Evolutionary conservation across 2,888 invertebrate genomes (phyloP), one percentile per base, ranked within the genome.

Genomic region (Aethes cnicana): DNA sequence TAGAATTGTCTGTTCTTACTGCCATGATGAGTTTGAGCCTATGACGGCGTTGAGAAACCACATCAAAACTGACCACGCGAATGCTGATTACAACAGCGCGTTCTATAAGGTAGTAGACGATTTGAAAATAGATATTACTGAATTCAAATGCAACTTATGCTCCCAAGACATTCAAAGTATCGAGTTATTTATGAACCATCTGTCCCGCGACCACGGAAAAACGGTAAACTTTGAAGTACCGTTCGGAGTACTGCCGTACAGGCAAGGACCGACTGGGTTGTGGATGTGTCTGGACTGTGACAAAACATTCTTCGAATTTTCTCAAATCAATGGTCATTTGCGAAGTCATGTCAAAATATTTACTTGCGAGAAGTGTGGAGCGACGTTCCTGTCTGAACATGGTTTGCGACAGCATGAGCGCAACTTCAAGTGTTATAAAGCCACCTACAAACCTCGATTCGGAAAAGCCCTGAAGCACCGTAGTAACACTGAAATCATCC

Each of bases 211-310:
- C 8, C 88, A 88, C 47, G 72, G 69, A 1, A 74, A 81, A 37
- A 55, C 74, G 3, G 84, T 87, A 0, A 86, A 87, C 55, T 87
- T 82, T 53, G 80, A 84, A 1, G 84, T 77, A 0, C 76, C 86
- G 0, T 87, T 86, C 26, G 88, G 88, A 2, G 85, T 88, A 1
- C 59, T 88, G n/a, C 88, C 88, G 0, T 87, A 86, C 48, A 69
- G 75, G 1, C 87, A 87, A 57, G 81, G 74, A 2, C 63, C 78
- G 0, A 68, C 74, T 0, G 85, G 84, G 0, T 64, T 77, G 1
- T 87, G 87, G 87, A 78, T 81, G 72, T 87, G 87, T 56, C 63
- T 84, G 0, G 82, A 87, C 28, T 87, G 87, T 30, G 84, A 87
- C 28, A 88, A 88, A 62, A 74, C 75, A 0, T 87, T 81, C 42